Conservation (phyloP, 2,113 vertebrate genomes). For the Triplophysa siluroides region DNA sequence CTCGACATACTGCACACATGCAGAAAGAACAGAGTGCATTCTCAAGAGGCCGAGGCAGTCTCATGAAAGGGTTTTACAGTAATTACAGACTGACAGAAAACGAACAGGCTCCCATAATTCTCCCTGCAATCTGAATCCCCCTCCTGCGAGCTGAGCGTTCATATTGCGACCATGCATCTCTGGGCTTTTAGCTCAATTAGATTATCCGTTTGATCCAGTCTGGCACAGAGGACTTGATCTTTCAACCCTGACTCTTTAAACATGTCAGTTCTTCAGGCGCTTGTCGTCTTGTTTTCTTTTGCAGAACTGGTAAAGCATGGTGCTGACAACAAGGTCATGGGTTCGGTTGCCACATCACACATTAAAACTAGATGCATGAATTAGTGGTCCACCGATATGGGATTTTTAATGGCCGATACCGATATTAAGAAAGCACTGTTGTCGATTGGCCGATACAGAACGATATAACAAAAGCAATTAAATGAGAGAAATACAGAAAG, state of each 20-base stretch:
- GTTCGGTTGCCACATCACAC: too few relatives aligned
- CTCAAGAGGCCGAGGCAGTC: slow-evolving; percentile 43
- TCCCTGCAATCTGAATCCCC: slow-evolving; percentile 30
- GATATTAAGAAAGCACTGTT: too few relatives aligned
- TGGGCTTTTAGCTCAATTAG: slow-evolving; percentile 55
- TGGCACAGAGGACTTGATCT: slow-evolving; percentile 32
- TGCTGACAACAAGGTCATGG: too few relatives aligned
- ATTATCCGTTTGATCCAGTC: slow-evolving; percentile 49
- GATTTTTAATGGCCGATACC: too few relatives aligned
- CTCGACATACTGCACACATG: slow-evolving; percentile 8
- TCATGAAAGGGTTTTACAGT: slow-evolving; percentile 56
- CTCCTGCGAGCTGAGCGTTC: neutral
- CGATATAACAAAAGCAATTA: too few relatives aligned
- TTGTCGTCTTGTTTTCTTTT: neutral
- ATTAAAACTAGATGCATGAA: too few relatives aligned
- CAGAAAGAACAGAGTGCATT: neutral
- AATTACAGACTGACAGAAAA: slow-evolving; percentile 56
- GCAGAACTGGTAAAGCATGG: too few relatives aligned
- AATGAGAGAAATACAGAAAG: too few relatives aligned
- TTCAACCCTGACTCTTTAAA: slow-evolving; percentile 13
- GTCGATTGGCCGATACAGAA: too few relatives aligned
- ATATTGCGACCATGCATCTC: slow-evolving; percentile 39
- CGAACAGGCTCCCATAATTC: slow-evolving; percentile 35
- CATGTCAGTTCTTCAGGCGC: slow-evolving; percentile 23
- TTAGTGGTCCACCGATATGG: too few relatives aligned